Evolutionary conservation across 2,888 invertebrate genomes (phyloP).

Genomic region (Ferrisia virgata): DNA sequence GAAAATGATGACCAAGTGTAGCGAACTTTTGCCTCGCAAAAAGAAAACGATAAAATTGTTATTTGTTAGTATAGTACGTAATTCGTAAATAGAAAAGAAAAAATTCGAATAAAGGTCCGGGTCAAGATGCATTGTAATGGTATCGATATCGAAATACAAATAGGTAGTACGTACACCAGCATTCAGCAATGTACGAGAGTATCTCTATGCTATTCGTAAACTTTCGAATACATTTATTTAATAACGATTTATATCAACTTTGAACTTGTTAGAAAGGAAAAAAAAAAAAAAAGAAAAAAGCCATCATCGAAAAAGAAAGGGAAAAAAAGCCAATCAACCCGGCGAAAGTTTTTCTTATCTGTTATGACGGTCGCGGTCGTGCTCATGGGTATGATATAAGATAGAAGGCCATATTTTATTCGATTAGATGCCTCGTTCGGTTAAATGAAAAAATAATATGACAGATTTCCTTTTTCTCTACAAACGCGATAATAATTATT

Average conservation of each 20-base stretch:
- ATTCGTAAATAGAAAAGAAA: background rate
- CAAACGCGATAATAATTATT: background rate
- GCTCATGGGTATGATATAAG: background rate
- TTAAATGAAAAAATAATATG: background rate
- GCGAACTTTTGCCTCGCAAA: background rate
- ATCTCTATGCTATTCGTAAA: background rate
- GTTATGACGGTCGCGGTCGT: background rate
- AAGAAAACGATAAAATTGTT: background rate
- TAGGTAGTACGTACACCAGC: no score
- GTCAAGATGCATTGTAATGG: background rate
- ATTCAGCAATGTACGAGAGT: background rate
- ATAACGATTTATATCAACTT: constrained; percentile 10
- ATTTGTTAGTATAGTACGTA: background rate
- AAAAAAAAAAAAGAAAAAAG: background rate
- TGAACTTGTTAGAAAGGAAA: background rate
- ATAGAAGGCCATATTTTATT: background rate
- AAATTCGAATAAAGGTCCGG: background rate
- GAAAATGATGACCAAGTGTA: background rate
- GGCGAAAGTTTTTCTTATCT: background rate
- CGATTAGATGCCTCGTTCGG: background rate
- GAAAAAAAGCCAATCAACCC: background rate
- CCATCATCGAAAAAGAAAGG: background rate
- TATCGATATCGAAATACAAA: background rate
- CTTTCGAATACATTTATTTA: background rate
- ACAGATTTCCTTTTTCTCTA: background rate